Evolutionary conservation across 2,797 vertebrate genomes (phyloP), one percentile per base, ranked within the genome.

Genomic region (Ptychobarbus kaznakovi): DNA sequence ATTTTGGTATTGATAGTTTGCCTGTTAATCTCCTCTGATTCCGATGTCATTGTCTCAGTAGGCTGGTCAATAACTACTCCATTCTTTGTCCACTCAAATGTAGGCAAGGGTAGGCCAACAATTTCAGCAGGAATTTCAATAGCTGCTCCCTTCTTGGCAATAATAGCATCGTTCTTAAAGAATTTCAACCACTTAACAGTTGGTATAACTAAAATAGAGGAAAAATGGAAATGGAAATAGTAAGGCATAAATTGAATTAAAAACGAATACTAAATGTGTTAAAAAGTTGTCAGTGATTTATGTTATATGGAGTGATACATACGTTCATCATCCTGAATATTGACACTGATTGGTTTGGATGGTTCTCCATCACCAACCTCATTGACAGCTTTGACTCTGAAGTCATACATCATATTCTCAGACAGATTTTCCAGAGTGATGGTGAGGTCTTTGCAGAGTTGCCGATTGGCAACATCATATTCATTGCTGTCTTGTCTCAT

Each of bases 311-410:
- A 72, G 6, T 44, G 46, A 85, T 83, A 90, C 90, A 12, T 95
- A 99, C 98, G 95, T 95, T 99, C 96, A 90, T 99, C 96, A 49
- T 99, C 98, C 91, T 97, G 96, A 93, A 99, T 96, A 82, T 92
- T 95, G 42, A 94, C 97, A 0, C 94, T 95, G 56, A 99, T 97
- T 12, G 96, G 93, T 88, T 96, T 95, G 10, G 97, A 99, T 22
- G 96, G 96, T 20, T 97, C 96, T 81, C 98, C 97, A 82, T 97
- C 94, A 22, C 98, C 98, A 44, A 98, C 92, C 65, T 94, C 97
- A 66, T 97, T 99, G 76, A 97, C 96, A 3, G 98, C 98, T 91
- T 95, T 97, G 81, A 99, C 98, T 22, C 97, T 96, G 92, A 99
- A 99, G 87, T 99, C 94, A 91, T 98, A 99, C 91, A 97, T 96